phyloP scores from a whole-genome alignment of 2,797 vertebrate species.

The Falco novaeseelandiae region DNA sequence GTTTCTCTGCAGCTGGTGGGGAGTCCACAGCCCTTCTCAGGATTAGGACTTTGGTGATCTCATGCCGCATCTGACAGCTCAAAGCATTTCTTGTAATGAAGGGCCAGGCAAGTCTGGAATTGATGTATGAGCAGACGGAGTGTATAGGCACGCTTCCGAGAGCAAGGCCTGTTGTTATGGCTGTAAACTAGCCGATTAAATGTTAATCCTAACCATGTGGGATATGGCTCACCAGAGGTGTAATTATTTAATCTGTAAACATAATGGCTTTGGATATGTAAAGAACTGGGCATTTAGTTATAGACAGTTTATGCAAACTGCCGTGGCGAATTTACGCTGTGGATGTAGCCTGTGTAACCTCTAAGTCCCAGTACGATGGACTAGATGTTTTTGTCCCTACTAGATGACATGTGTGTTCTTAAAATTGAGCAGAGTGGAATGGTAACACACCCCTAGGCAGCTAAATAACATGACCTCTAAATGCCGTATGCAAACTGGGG shows the following conservation, averaged over 20 bases:
- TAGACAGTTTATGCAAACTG: background rate
- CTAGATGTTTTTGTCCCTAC: background rate
- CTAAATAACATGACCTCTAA: background rate
- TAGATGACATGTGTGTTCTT: background rate
- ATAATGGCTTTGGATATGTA: background rate
- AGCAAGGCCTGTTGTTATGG: slow-evolving; percentile 6
- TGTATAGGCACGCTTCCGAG: background rate
- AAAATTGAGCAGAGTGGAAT: background rate
- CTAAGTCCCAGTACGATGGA: background rate
- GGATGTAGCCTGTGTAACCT: background rate
- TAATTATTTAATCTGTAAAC: slow-evolving; percentile 16
- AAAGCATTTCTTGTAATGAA: background rate
- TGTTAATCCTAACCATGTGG: background rate
- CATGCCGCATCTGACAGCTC: background rate
- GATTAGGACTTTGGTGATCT: background rate
- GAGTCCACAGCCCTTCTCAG: background rate
- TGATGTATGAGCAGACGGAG: background rate
- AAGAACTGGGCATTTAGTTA: background rate
- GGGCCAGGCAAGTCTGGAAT: background rate
- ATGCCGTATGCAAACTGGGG: background rate
- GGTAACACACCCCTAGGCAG: background rate
- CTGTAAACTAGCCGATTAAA: slow-evolving; percentile 17
- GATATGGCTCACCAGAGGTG: background rate
- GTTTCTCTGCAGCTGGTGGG: background rate
- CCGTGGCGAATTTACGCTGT: background rate